These are phyloP conservation scores for Cettia cetti DNA, from an alignment of 2,113 vertebrate genomes.

Conservation along the genomic window DNA sequence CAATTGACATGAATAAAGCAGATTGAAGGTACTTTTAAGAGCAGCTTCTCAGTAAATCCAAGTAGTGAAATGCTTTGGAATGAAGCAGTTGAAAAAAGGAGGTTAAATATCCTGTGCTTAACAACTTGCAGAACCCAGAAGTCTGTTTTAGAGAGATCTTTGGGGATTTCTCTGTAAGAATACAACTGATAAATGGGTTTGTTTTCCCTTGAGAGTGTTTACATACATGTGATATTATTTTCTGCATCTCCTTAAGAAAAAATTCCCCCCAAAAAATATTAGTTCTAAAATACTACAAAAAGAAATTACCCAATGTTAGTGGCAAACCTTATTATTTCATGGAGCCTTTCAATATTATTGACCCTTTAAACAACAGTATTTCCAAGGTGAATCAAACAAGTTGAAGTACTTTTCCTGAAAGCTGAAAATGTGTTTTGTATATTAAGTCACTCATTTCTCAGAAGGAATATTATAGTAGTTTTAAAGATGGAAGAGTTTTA, in stretches of 20 bases:
- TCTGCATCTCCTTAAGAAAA: not conserved
- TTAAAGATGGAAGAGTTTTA: not conserved
- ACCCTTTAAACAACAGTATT: not conserved
- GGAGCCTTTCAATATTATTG: not conserved
- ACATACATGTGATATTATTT: not conserved
- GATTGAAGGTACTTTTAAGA: constrained; percentile 33
- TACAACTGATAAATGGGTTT: constrained; percentile 28
- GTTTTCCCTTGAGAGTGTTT: constrained; percentile 1
- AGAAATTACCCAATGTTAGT: not conserved
- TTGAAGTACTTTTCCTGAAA: not conserved
- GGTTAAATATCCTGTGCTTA: constrained; percentile 42
- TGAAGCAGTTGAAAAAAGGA: constrained; percentile 31
- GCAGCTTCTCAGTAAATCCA: constrained; percentile 39
- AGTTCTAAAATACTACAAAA: not conserved
- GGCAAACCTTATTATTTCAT: not conserved
- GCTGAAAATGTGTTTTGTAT: not conserved
- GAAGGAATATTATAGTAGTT: not conserved
- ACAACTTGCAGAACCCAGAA: constrained; percentile 1
- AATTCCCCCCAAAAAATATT: not conserved
- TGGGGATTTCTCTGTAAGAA: constrained; percentile 11
- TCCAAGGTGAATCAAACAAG: not conserved
- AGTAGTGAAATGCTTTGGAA: constrained; percentile 30
- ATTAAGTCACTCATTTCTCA: not conserved
- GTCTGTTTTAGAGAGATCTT: constrained; percentile 21
- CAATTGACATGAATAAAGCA: constrained; percentile 27